These are phyloP conservation scores for Leuctra nigra DNA, from an alignment of 2,888 invertebrate species.

Conservation along the genomic window DNA sequence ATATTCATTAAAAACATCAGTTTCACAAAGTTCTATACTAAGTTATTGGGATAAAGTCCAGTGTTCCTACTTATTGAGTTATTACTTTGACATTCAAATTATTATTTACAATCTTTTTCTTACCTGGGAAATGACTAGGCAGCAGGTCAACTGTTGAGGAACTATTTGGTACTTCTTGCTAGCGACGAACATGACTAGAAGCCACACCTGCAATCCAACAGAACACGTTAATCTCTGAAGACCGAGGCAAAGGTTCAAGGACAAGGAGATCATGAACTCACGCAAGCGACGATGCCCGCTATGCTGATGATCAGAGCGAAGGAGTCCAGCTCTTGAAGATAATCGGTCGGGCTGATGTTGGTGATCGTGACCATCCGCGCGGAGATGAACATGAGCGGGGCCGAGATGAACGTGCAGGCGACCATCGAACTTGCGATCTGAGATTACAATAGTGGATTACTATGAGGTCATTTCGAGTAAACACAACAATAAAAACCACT, in stretches of 20 bases:
- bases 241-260: no score
- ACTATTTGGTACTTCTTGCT: constrained; percentile 70
- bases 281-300: constrained; percentile 64
- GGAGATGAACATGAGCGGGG: constrained; percentile 91
- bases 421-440: constrained; percentile 93
- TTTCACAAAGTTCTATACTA: no score
- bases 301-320: constrained; percentile 83
- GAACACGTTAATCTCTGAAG: no score
- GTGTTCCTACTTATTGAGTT: no score
- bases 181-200: constrained; percentile 62
- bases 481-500: constrained; percentile 20
- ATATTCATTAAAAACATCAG: no score
- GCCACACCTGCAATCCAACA: constrained; percentile 51
- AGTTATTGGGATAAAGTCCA: no score
- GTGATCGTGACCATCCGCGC: constrained; percentile 85
- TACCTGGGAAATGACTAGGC: constrained; percentile 75
- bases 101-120: no score
- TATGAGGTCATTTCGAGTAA: no score
- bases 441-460: constrained; percentile 29
- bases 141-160: constrained; percentile 76
- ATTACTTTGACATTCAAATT: no score
- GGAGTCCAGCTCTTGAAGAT: constrained; percentile 63
- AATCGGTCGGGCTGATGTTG: constrained; percentile 61
- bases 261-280: constrained; percentile 42
- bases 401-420: constrained; percentile 88